Percentiles rank a stretch among this genome's conserved stretches.
phyloP scores from a whole-genome alignment of 2,888 invertebrate genomes.

The Eumacrocentrus americanus region DNA sequence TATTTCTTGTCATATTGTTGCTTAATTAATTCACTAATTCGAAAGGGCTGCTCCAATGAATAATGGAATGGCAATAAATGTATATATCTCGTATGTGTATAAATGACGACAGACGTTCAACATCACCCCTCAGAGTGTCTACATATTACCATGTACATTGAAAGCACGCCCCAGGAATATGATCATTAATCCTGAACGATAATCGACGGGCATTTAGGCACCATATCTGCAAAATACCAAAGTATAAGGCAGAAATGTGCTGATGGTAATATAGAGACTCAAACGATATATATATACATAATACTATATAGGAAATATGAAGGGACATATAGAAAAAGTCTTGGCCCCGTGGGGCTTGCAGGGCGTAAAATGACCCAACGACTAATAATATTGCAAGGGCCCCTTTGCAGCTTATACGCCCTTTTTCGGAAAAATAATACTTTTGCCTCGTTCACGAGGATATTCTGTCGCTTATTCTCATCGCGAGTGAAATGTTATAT shows the following conservation, averaged over 20 bases:
- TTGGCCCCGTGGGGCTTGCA: constrained; percentile 20
- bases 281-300: too few species aligned
- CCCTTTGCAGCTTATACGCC: constrained; percentile 15
- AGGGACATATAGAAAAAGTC: constrained; percentile 2
- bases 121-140: constrained; percentile 4
- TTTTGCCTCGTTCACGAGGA: constrained; percentile 1
- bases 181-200: constrained; percentile 38
- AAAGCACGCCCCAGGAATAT: constrained; percentile 18
- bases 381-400: constrained; percentile 38
- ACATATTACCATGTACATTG: constrained; percentile 25
- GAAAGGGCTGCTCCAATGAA: constrained; percentile 12
- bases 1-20: not conserved
- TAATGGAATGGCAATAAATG: constrained; percentile 23
- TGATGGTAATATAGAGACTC: too few species aligned
- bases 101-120: constrained; percentile 12
- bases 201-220: constrained; percentile 35
- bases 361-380: constrained; percentile 37
- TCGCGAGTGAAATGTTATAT: constrained; percentile 53
- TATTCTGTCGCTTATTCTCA: constrained; percentile 21
- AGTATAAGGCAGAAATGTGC: too few species aligned
- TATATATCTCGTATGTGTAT: constrained; percentile 5
- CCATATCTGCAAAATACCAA: constrained; percentile 20
- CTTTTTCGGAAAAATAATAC: constrained; percentile 28
- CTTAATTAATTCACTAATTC: constrained; percentile 16
- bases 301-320: too few species aligned